phyloP scores from a whole-genome alignment of 2,113 vertebrate species.

The Aphyosemion australe region DNA sequence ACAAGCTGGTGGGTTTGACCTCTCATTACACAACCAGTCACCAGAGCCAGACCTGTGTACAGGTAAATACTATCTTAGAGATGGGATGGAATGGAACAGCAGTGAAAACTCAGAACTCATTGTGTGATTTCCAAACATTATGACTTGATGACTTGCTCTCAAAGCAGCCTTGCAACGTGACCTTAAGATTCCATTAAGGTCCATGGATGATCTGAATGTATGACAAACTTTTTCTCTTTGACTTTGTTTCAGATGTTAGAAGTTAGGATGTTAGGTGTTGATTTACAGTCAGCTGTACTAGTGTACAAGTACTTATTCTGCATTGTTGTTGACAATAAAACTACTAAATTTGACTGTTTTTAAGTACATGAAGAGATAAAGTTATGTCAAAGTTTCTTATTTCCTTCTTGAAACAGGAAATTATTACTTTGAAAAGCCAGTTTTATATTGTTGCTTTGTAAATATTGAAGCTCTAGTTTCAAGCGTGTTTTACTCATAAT shows the following conservation, averaged over 20 bases:
- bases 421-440: background rate
- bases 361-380: background rate
- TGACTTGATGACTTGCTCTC: too few species aligned
- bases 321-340: background rate
- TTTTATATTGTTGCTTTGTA: background rate
- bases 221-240: too few species aligned
- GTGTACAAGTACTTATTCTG: background rate
- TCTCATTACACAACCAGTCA: background rate
- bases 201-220: too few species aligned
- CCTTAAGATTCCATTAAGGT: too few species aligned
- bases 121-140: background rate
- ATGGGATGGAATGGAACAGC: background rate
- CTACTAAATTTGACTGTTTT: background rate
- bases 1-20: slow-evolving; percentile 3
- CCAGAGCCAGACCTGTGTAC: background rate
- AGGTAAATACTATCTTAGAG: background rate
- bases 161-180: too few species aligned
- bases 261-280: background rate
- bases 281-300: background rate
- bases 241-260: too few species aligned
- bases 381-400: background rate
- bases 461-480: too few species aligned
- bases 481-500: too few species aligned
- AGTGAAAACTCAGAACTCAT: background rate
- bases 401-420: background rate